Percentiles rank a stretch among this genome's conserved stretches.
phyloP scores from a whole-genome alignment of 2,797 vertebrate genomes.

The Enteromius argenteus region DNA sequence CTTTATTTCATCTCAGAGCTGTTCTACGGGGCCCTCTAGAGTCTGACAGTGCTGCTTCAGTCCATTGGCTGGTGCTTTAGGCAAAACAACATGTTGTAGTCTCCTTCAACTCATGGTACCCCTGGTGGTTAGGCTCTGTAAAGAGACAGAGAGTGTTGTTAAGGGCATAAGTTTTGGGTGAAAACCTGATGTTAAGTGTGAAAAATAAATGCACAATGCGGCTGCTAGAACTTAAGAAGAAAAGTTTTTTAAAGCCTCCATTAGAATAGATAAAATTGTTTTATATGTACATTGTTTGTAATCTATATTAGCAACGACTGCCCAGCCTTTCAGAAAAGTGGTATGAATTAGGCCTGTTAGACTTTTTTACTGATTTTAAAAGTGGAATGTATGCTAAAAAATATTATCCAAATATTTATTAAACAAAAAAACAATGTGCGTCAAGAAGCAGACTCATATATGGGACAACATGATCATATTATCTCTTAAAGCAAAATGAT shows the following conservation, averaged over 20 bases:
- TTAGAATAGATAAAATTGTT: slow-evolving; percentile 60
- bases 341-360: neutral
- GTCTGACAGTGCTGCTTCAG: slow-evolving; percentile 70
- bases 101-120: slow-evolving; percentile 89
- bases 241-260: slow-evolving; percentile 64
- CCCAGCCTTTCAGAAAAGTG: neutral
- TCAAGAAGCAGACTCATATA: neutral
- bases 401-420: neutral
- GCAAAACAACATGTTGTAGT: slow-evolving; percentile 81
- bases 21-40: slow-evolving; percentile 44
- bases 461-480: neutral
- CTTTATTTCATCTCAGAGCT: slow-evolving; percentile 46
- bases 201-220: neutral
- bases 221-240: slow-evolving; percentile 61
- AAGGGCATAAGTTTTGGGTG: slow-evolving; percentile 63
- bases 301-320: neutral
- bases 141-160: slow-evolving; percentile 83
- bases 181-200: neutral
- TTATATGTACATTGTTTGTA: neutral
- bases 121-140: slow-evolving; percentile 85
- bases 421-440: neutral
- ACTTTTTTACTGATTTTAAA: slow-evolving; percentile 9
- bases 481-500: neutral
- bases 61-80: slow-evolving; percentile 74
- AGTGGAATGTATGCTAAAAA: neutral